Conservation (phyloP, 2,113 vertebrate species). For the Anser brachyrhynchus region DNA sequence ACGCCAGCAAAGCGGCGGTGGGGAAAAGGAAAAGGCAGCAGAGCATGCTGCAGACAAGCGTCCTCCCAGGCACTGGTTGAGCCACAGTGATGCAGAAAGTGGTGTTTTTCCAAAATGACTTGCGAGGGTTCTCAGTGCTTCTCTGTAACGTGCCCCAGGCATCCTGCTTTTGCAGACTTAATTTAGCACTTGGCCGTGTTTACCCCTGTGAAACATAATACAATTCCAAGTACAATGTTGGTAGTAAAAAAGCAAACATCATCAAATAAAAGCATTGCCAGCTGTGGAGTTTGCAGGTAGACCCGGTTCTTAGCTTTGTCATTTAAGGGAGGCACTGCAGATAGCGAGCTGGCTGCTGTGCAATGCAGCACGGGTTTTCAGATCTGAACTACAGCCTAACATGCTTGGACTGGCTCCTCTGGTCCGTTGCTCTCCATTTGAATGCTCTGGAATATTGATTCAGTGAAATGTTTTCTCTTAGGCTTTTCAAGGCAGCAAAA, state of each 20-base stretch:
- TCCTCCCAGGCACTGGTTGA: not conserved
- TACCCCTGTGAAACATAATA: too few relatives aligned
- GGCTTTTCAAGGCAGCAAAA: not conserved
- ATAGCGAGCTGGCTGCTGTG: rapidly evolving
- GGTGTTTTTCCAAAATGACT: not conserved
- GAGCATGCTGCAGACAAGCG: not conserved
- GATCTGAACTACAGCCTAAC: rapidly evolving
- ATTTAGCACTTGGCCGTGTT: not conserved
- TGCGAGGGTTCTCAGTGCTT: not conserved
- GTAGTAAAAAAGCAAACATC: not conserved
- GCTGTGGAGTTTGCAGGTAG: not conserved
- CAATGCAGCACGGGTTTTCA: rapidly evolving
- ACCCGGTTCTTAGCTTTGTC: not conserved
- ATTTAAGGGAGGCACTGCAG: rapidly evolving
- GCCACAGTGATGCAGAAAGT: not conserved
- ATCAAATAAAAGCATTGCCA: not conserved
- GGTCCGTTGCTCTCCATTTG: not conserved
- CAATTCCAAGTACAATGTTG: not conserved
- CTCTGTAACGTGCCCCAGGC: not conserved
- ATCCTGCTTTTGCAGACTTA: not conserved
- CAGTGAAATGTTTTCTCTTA: rapidly evolving
- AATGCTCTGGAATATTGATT: rapidly evolving
- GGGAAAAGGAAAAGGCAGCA: not conserved
- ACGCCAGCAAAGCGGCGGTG: rapidly evolving
- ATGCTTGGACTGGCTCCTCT: rapidly evolving